A percentile compares a stretch with the other conserved stretches of the same genome.
Conservation (phyloP, 2,888 invertebrate genomes). For the Nezara viridula region DNA sequence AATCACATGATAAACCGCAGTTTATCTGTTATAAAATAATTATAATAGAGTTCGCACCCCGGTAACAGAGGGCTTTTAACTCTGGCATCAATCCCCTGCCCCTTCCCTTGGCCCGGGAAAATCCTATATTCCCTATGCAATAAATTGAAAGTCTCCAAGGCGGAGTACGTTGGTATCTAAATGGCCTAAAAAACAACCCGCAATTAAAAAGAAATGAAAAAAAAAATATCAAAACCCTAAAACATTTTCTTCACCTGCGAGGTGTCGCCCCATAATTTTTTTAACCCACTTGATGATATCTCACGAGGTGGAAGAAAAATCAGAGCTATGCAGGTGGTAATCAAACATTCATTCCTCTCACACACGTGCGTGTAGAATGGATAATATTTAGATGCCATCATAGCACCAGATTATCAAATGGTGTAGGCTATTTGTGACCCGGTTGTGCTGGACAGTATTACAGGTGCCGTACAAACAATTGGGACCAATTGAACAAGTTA, state of each 20-base stretch:
- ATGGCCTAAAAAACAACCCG: too few species aligned
- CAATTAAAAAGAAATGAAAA: too few species aligned
- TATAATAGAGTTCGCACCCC: too few species aligned
- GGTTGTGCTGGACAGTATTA: not conserved
- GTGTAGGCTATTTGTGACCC: not conserved
- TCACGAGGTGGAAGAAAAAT: not conserved
- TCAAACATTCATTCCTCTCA: not conserved
- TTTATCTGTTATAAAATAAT: too few species aligned
- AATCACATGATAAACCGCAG: too few species aligned
- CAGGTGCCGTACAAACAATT: not conserved
- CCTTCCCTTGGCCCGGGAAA: too few species aligned
- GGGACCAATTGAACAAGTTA: not conserved
- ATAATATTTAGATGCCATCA: not conserved
- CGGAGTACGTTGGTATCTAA: too few species aligned
- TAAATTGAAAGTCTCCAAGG: too few species aligned
- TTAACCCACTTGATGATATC: not conserved
- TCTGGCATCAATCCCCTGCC: too few species aligned
- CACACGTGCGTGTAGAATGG: not conserved
- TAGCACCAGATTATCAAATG: slow-evolving; percentile 7
- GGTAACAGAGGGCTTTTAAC: too few species aligned
- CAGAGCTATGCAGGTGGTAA: not conserved
- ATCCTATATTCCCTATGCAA: too few species aligned
- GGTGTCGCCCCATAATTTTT: not conserved
- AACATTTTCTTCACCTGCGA: not conserved
- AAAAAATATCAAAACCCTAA: too few species aligned